Evolutionary conservation across 2,888 invertebrate genomes (phyloP), one percentile per base, ranked within the genome.

Genomic region (Oligia fasciuncula): DNA sequence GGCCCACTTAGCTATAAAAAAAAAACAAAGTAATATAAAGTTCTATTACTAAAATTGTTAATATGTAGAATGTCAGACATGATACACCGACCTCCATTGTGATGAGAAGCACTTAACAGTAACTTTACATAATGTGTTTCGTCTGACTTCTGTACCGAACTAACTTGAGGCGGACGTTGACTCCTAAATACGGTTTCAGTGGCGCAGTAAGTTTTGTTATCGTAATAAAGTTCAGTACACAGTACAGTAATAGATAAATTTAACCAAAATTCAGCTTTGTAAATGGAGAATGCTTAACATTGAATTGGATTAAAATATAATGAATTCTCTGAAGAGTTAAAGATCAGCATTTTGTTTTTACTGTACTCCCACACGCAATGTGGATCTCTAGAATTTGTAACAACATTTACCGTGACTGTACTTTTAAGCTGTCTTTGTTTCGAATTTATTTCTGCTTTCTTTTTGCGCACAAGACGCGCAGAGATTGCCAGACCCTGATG

Each of bases 81-180:
- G 76, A 79, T 78, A 76, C 65, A 54, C 54, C 35, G 67, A 76
- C 49, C 62, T 54, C 57, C n/a, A 66, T 79, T 68, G 62, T 80
- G 69, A 84, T 73, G 72, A 65, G 62, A 63, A 71, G 71, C 66
- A 76, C 77, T 85, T 77, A 70, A 77, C 63, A 80, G 68, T 71
- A 73, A 85, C 77, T 85, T 84, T 76, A 67, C 73, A 72, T 84
- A 80, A 85, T 81, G 77, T 76, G 76, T 87, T 85, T 84, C 67
- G 71, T 86, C 73, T 77, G 80, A 84, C 84, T 85, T 75, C 49
- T 57, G 76, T 73, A 67, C 66, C 43, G 62, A 72, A 76, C 75
- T 76, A 57, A 79, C 76, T 83, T 83, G 60, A 74, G 35, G 75
- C 76, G 84, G 79, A 76, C 84, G 66, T 79, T 84, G 86, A 86